Conservation (phyloP, 2,888 invertebrate genomes). For the Falcaria lacertinaria region DNA sequence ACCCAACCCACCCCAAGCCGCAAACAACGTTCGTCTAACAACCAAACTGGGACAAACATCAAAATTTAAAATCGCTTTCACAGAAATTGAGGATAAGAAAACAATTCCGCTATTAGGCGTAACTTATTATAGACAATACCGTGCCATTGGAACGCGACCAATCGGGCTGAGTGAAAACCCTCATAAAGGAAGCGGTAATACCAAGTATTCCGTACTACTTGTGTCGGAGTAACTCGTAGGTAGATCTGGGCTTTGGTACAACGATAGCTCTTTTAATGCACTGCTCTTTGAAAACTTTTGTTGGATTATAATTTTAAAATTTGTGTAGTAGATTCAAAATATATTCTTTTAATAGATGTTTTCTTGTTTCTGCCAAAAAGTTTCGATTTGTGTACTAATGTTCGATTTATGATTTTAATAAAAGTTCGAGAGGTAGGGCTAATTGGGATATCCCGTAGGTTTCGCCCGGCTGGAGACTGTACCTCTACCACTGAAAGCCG, state of each 20-base stretch:
- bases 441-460: too few relatives aligned
- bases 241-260: background rate
- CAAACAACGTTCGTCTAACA: background rate
- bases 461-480: too few relatives aligned
- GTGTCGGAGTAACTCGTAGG: conserved; percentile 10
- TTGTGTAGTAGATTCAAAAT: too few relatives aligned
- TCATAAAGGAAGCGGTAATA: conserved; percentile 63
- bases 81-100: conserved; percentile 47
- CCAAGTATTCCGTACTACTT: conserved; percentile 21
- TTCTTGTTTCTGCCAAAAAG: too few relatives aligned
- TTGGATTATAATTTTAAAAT: too few relatives aligned
- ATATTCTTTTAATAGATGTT: too few relatives aligned
- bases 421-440: too few relatives aligned
- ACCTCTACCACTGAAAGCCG: too few relatives aligned
- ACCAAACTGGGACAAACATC: conserved; percentile 32
- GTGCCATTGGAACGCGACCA: conserved; percentile 57
- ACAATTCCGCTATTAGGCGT: conserved; percentile 53
- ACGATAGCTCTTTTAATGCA: background rate
- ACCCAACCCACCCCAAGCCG: too few relatives aligned
- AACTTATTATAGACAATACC: conserved; percentile 66
- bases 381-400: too few relatives aligned
- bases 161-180: conserved; percentile 64
- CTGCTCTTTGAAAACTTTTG: background rate
- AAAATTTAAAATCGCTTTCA: conserved; percentile 49
- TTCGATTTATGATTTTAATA: too few relatives aligned